phyloP scores from a whole-genome alignment of 2,888 invertebrate species.

The Cerastis leucographa region DNA sequence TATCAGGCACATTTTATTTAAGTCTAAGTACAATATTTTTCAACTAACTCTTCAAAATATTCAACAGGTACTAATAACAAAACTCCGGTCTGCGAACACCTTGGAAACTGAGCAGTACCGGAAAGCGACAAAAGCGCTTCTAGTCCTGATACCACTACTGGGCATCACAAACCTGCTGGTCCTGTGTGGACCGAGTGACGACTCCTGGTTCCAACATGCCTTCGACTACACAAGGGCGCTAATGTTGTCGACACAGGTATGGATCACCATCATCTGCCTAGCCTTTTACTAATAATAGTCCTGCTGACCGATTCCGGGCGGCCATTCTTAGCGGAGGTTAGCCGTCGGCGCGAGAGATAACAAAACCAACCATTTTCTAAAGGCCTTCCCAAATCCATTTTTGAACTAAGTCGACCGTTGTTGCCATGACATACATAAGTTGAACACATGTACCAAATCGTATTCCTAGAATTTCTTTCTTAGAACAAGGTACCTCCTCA shows the following conservation, averaged over 20 bases:
- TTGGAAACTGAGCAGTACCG: constrained; percentile 97
- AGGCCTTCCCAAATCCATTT: no score
- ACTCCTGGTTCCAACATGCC: constrained; percentile 93
- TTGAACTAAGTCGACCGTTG: no score
- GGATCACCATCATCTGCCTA: neutral
- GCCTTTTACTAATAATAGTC: neutral
- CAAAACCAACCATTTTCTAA: no score
- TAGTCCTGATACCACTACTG: constrained; percentile 97
- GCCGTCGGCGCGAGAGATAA: no score
- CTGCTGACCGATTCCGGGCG: no score
- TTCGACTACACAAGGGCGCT: constrained; percentile 95
- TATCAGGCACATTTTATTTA: no score
- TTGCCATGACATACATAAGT: no score
- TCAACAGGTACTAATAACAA: constrained; percentile 96
- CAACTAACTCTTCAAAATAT: neutral
- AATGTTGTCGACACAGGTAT: constrained; percentile 97
- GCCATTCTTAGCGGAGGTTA: no score
- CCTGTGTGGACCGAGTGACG: constrained; percentile 94
- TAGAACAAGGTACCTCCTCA: no score
- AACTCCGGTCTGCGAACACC: constrained; percentile 97
- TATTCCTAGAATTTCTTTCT: no score
- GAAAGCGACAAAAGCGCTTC: constrained; percentile 97
- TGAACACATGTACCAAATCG: no score
- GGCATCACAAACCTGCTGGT: constrained; percentile 97
- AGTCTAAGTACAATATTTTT: no score